Conservation (phyloP, 2,888 invertebrate species). For the Synergus japonicus region DNA sequence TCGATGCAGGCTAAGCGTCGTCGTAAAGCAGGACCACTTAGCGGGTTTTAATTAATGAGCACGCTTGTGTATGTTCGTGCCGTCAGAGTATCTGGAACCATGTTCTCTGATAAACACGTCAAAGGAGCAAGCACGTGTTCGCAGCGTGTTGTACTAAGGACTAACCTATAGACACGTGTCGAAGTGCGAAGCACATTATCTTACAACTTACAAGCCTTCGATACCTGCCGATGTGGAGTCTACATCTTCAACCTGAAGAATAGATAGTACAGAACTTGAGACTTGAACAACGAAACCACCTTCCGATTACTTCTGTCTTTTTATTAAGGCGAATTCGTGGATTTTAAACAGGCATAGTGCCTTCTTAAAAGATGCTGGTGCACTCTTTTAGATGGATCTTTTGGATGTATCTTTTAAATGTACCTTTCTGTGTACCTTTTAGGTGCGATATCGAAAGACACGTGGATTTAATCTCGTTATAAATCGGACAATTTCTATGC, state of each 20-base stretch:
- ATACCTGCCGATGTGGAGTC: conserved; percentile 64
- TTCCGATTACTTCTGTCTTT: not conserved
- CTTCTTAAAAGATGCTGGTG: not conserved
- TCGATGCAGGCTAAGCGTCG: not conserved
- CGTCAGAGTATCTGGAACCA: conserved; percentile 23
- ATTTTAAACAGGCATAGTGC: not conserved
- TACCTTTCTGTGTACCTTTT: not conserved
- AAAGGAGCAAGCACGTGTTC: conserved; percentile 61
- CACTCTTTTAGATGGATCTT: not conserved
- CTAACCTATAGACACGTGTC: conserved; percentile 63
- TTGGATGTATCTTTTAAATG: not conserved
- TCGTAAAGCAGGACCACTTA: conserved; percentile 3
- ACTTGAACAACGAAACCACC: not conserved
- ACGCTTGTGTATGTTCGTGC: conserved; percentile 44
- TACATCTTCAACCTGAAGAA: conserved; percentile 49
- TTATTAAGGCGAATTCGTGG: not conserved
- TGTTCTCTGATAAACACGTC: conserved; percentile 64
- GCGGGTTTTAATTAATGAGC: conserved; percentile 63
- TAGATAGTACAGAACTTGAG: not conserved
- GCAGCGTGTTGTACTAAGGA: conserved; percentile 56
- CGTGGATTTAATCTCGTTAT: conserved; percentile 33
- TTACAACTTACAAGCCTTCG: conserved; percentile 67
- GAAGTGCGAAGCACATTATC: conserved; percentile 63
- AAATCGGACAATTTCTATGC: conserved; percentile 60
- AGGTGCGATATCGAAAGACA: conserved; percentile 16